Percentiles rank a stretch among this genome's conserved stretches.
phyloP scores from a whole-genome alignment of 2,888 invertebrate species.

The Danaus chrysippus region DNA sequence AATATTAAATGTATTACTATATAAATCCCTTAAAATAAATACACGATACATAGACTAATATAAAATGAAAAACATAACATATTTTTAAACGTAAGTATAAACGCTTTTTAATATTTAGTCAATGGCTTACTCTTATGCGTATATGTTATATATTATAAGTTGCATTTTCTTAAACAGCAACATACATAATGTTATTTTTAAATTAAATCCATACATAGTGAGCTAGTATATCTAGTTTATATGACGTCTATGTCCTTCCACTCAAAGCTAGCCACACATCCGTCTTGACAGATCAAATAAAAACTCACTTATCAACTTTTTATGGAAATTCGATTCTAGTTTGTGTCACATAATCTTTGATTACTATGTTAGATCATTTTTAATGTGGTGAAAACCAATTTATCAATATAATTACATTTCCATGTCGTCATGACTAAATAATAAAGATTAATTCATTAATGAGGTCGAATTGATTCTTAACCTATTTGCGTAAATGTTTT shows the following conservation, averaged over 20 bases:
- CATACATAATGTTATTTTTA: no score
- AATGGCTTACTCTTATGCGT: no score
- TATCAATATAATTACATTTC: slow-evolving; percentile 2
- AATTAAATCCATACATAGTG: no score
- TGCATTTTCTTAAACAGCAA: no score
- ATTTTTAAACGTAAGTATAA: not conserved
- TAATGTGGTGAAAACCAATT: slow-evolving; percentile 15
- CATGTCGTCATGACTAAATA: no score
- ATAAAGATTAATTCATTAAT: no score
- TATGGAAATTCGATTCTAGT: slow-evolving; percentile 11
- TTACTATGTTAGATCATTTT: not conserved
- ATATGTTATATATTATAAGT: no score
- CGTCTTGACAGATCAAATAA: slow-evolving; percentile 15
- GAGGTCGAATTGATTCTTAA: no score
- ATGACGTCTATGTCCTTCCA: no score
- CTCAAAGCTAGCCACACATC: not conserved
- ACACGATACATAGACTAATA: not conserved
- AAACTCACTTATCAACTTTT: slow-evolving; percentile 19
- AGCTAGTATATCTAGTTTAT: no score
- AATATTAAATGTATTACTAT: no score
- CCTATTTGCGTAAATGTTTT: no score
- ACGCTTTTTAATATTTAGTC: not conserved
- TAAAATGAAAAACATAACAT: not conserved
- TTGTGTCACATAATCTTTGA: slow-evolving; percentile 18
- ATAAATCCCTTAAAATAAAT: not conserved